Evolutionary conservation across 2,797 vertebrate genomes (phyloP), one percentile per base, ranked within the genome.

Genomic region (Lepilemur ruficaudatus): DNA sequence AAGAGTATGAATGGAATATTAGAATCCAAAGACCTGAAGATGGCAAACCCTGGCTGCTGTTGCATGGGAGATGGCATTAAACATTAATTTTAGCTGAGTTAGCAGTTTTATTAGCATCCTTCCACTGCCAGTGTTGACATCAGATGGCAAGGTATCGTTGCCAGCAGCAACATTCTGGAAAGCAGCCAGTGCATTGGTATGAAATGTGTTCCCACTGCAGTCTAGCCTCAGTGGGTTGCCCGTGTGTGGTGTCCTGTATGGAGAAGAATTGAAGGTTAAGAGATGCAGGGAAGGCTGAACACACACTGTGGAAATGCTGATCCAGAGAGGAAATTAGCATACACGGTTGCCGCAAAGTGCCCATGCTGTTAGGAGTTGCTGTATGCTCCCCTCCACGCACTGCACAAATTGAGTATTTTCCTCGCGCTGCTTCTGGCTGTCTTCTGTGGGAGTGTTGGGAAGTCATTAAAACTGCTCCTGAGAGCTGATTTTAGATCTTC

Each of bases 21-120:
- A 30, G 28, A 59, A 22, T 75, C 43, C 8, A n/a, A 92, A 94
- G 78, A 70, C 25, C 52, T 35, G 10, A 43, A 30, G 67, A 57
- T 35, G 48, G 69, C 38, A 46, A 79, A 35, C 57, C 48, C 41
- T 46, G 41, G 18, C 61, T 69, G 2, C 35, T 65, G 0, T 41
- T 73, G 4, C 8, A 5, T 73, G 73, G 41, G 57, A 88, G 93
- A 28, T 50, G 20, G 55, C 92, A 75, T 50, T 59, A 46, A 83
- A 70, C 70, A 63, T 65, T 57, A 63, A 79, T 79, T 96, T 90
- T 25, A 41, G 89, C 43, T 85, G 61, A 81, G 84, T 88, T 93
- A 57, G 75, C 35, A 85, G 69, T 96, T 93, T 91, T 52, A 83
- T 69, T 55, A 57, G 72, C 67, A 82, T 88, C n/a, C 41, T 38